A percentile compares a stretch with the other conserved stretches of the same genome.
These are phyloP conservation scores for Steatocranus sp. DNA, from an alignment of 2,797 vertebrate genomes.

Conservation along the genomic window DNA sequence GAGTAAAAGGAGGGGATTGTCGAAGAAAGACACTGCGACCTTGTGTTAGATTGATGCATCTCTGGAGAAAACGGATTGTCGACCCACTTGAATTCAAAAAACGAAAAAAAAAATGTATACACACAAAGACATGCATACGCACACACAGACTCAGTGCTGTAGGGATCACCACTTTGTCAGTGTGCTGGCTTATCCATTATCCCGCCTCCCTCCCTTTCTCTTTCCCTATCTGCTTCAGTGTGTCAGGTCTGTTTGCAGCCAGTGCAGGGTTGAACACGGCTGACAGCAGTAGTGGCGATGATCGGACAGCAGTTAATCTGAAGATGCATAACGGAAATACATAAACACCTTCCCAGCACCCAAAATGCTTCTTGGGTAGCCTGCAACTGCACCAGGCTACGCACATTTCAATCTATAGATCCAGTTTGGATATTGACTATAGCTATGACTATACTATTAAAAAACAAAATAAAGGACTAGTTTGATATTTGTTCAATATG, in stretches of 20 bases:
- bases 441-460: not conserved
- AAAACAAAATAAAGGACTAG: not conserved
- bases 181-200: constrained; percentile 56
- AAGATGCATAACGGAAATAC: constrained; percentile 24
- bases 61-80: constrained; percentile 58
- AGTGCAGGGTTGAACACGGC: constrained; percentile 18
- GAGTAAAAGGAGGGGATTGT: constrained; percentile 21
- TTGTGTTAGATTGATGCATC: constrained; percentile 70
- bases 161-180: constrained; percentile 66
- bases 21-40: constrained; percentile 45
- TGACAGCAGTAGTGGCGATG: constrained; percentile 37
- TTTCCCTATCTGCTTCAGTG: constrained; percentile 21
- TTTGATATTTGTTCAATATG: not conserved
- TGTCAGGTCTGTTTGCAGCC: constrained; percentile 34
- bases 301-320: constrained; percentile 33
- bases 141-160: constrained; percentile 8
- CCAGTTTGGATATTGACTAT: not conserved
- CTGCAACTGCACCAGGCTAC: not conserved
- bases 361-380: not conserved
- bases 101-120: not conserved
- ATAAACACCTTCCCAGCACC: not conserved
- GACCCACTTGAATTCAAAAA: constrained; percentile 4
- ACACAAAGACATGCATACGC: not conserved
- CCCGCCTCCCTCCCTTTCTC: constrained; percentile 14
- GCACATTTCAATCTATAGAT: not conserved